phyloP scores from a whole-genome alignment of 2,797 vertebrate genomes.

The Spatula clypeata region DNA sequence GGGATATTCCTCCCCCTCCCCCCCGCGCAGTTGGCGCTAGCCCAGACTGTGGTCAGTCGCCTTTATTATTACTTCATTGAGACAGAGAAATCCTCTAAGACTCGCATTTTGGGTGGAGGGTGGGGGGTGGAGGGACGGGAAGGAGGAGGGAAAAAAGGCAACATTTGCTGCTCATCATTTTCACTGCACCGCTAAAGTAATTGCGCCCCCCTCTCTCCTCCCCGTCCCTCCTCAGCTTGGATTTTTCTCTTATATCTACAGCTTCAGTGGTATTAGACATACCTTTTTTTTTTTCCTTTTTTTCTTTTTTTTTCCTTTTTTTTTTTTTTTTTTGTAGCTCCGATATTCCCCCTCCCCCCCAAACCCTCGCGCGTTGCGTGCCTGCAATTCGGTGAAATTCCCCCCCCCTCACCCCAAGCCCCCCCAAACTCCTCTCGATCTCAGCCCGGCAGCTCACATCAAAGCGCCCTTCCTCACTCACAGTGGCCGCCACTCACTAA shows the following conservation, averaged over 20 bases:
- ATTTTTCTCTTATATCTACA: conserved; percentile 39
- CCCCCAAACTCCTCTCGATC: conserved; percentile 43
- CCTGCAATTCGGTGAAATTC: conserved; percentile 74
- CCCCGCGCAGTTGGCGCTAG: conserved; percentile 46
- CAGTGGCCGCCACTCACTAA: conserved; percentile 87
- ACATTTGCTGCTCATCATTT: conserved; percentile 80
- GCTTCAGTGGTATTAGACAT: conserved; percentile 47
- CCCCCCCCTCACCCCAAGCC: conserved; percentile 1
- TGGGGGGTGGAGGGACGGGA: conserved; percentile 54
- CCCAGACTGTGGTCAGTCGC: conserved; percentile 74
- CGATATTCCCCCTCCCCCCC: background rate
- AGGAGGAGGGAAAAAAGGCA: conserved; percentile 61
- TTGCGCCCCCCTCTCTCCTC: conserved; percentile 54
- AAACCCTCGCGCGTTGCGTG: conserved; percentile 74
- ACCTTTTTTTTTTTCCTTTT: background rate
- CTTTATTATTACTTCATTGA: conserved; percentile 79
- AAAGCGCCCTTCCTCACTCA: conserved; percentile 84
- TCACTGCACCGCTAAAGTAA: conserved; percentile 81
- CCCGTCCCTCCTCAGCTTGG: conserved; percentile 74
- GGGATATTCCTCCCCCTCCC: conserved; percentile 28
- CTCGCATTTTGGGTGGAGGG: conserved; percentile 79
- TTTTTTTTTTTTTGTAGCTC: background rate
- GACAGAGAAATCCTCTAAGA: conserved; percentile 75
- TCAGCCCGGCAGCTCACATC: conserved; percentile 82
- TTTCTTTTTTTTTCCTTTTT: background rate